Evolutionary conservation across 2,888 invertebrate species (phyloP).

Genomic region (Luperina testacea): DNA sequence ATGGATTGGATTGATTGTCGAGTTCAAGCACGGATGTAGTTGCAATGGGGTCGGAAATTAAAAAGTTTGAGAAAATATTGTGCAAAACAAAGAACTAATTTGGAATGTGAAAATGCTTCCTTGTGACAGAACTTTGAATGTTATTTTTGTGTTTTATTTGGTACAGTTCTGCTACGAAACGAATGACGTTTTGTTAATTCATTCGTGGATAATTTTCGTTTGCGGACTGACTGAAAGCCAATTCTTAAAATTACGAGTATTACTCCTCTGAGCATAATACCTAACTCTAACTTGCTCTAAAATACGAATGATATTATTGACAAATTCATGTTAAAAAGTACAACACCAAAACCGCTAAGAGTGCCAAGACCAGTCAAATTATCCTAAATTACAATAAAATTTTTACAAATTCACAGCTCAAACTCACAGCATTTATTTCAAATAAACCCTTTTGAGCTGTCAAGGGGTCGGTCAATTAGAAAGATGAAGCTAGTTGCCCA

Average conservation of each 20-base stretch:
- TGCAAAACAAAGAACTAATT: not conserved
- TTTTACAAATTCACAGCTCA: not conserved
- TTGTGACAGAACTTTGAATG: not conserved
- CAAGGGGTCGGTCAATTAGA: no score
- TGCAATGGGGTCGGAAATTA: not conserved
- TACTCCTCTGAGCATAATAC: no score
- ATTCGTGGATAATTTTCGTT: not conserved
- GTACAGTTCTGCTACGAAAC: not conserved
- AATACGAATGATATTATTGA: no score
- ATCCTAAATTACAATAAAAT: not conserved
- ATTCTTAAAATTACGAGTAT: no score
- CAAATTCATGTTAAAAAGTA: no score
- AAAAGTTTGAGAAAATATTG: not conserved
- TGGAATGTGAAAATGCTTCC: not conserved
- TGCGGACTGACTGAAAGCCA: no score
- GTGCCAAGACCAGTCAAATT: not conserved
- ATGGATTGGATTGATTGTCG: slow-evolving; percentile 55
- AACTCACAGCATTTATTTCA: no score
- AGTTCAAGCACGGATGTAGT: slow-evolving; percentile 13
- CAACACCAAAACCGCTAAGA: no score
- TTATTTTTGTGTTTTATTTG: not conserved
- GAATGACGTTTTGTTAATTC: no score
- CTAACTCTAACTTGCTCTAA: no score
- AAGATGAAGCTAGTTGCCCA: no score
- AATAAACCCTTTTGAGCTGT: no score